Evolutionary conservation across 1,140 invertebrate genomes (phyloP).

Genomic region (Drosophila truncata): DNA sequence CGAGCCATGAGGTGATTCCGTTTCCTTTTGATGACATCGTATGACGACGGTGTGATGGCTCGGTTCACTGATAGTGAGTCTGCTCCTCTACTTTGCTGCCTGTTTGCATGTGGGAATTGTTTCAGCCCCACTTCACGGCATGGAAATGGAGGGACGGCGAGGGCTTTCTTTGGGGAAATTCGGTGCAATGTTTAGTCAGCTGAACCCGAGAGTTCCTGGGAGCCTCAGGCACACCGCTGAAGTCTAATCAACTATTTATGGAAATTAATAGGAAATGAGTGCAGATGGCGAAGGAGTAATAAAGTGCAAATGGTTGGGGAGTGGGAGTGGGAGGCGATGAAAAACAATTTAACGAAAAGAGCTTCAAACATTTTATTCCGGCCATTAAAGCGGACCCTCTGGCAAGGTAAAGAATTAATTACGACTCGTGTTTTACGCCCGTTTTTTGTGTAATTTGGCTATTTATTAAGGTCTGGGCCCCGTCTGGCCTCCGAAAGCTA

Average conservation of each 20-base stretch:
- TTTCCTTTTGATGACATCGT: conserved; percentile 19
- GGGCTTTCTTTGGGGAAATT: conserved; percentile 19
- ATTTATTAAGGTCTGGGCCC: conserved; percentile 32
- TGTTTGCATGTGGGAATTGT: conserved; percentile 6
- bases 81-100: neutral
- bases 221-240: conserved; percentile 11
- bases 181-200: conserved; percentile 9
- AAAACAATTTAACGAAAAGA: conserved; percentile 32
- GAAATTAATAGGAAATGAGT: conserved; percentile 46
- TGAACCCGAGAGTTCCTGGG: conserved; percentile 9
- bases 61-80: neutral
- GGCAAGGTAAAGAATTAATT: conserved; percentile 21
- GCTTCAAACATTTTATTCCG: neutral
- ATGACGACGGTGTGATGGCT: neutral
- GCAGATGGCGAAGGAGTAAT: neutral
- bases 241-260: conserved; percentile 64
- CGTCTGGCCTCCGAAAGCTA: conserved; percentile 32
- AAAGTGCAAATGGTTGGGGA: neutral
- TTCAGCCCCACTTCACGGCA: neutral
- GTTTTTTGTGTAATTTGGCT: conserved; percentile 14
- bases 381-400: conserved; percentile 12
- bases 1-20: conserved; percentile 7
- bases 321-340: conserved; percentile 10
- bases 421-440: conserved; percentile 11
- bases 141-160: neutral